Percentiles rank a stretch among this genome's conserved stretches.
Evolutionary conservation across 2,888 invertebrate genomes (phyloP).

Genomic region (Agrochola lychnidis): DNA sequence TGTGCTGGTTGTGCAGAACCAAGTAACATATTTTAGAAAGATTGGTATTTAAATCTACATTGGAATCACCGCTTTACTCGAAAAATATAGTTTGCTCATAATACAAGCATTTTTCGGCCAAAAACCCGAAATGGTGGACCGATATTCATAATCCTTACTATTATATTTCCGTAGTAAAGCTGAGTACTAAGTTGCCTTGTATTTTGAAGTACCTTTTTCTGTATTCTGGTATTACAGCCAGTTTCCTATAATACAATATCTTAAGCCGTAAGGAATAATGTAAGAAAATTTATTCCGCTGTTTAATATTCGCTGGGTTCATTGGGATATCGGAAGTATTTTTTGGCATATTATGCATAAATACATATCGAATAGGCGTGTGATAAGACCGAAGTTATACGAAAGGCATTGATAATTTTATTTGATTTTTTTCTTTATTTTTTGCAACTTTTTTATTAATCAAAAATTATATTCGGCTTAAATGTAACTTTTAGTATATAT

Average conservation of each 20-base stretch:
- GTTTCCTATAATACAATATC: conserved; percentile 46
- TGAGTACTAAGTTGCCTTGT: conserved; percentile 30
- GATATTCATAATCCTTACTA: conserved; percentile 46
- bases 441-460: not conserved
- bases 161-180: conserved; percentile 40
- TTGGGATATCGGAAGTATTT: conserved; percentile 64
- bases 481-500: not conserved
- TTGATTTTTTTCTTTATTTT: not conserved
- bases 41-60: conserved; percentile 12
- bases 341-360: conserved; percentile 64
- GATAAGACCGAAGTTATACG: conserved; percentile 44
- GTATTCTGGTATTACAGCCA: conserved; percentile 34
- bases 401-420: conserved; percentile 44
- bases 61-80: conserved; percentile 14
- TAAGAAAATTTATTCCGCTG: conserved; percentile 66
- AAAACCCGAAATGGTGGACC: conserved; percentile 22
- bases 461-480: not conserved
- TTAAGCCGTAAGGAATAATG: conserved; percentile 59
- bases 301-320: conserved; percentile 66
- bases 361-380: conserved; percentile 55
- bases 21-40: not conserved
- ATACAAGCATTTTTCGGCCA: conserved; percentile 24
- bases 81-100: conserved; percentile 28
- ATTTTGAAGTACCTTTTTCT: conserved; percentile 40
- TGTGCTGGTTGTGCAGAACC: not conserved